Percentiles rank a stretch among this genome's conserved stretches.
phyloP scores from a whole-genome alignment of 2,888 invertebrate genomes.

The Synergus laeviventris region DNA sequence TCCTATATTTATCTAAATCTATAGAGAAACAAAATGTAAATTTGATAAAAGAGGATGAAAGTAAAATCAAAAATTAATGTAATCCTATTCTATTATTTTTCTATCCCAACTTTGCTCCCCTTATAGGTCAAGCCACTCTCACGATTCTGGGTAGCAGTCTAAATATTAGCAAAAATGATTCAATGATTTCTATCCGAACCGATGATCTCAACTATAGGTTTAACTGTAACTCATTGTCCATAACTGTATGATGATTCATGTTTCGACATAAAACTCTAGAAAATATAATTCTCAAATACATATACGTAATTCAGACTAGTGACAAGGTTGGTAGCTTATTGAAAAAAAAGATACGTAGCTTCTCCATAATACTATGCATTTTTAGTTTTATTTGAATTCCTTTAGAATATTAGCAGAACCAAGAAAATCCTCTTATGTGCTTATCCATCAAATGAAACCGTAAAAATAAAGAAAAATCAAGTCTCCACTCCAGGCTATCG shows the following conservation, averaged over 20 bases:
- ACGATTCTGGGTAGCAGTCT: conserved; percentile 18
- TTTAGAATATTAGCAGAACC: conserved; percentile 18
- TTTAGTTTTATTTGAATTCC: conserved; percentile 10
- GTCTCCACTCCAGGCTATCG: conserved; percentile 1
- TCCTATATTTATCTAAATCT: background rate
- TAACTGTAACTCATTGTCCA: conserved; percentile 29
- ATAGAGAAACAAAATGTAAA: background rate
- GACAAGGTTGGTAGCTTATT: conserved; percentile 28
- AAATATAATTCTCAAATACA: conserved; percentile 16
- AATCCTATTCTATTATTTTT: background rate
- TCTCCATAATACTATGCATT: background rate
- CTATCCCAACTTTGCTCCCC: background rate
- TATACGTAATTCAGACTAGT: conserved; percentile 27
- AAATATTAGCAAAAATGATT: conserved; percentile 24
- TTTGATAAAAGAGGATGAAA: background rate
- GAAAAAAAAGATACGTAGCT: background rate
- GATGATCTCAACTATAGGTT: conserved; percentile 35
- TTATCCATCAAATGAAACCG: conserved; percentile 38
- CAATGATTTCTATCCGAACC: conserved; percentile 32
- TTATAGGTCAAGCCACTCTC: background rate
- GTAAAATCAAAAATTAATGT: background rate
- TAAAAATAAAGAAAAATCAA: conserved; percentile 30
- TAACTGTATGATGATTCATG: conserved; percentile 30
- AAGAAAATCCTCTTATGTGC: conserved; percentile 36
- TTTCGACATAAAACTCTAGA: conserved; percentile 19